These are phyloP conservation scores for Parapristionchus giblindavisi DNA, from an alignment of 2,888 invertebrate genomes.

Conservation along the genomic window DNA sequence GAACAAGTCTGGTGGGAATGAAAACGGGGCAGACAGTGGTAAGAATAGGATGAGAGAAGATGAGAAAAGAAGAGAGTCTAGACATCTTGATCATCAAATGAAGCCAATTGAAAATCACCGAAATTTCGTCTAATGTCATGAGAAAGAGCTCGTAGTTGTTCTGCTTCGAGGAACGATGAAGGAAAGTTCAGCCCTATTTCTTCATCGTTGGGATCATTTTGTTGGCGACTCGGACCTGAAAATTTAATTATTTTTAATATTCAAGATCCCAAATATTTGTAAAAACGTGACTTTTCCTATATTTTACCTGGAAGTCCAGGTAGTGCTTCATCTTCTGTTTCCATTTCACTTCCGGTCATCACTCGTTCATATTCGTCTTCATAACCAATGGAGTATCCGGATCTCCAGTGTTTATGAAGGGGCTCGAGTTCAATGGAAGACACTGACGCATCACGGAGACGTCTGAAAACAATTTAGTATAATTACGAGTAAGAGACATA, in stretches of 20 bases:
- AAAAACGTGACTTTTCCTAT: background rate
- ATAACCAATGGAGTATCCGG: constrained; percentile 45
- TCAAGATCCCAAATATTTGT: background rate
- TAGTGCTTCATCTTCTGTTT: constrained; percentile 56
- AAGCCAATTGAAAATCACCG: constrained; percentile 66
- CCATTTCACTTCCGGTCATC: constrained; percentile 42
- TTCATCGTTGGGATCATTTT: constrained; percentile 3
- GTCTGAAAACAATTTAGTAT: background rate
- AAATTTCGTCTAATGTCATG: constrained; percentile 54
- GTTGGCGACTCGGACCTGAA: constrained; percentile 7
- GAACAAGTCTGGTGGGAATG: too few relatives aligned
- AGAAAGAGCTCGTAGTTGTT: constrained; percentile 31
- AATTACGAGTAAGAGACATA: too few relatives aligned
- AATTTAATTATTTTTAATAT: background rate
- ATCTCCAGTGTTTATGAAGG: constrained; percentile 34
- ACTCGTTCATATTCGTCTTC: constrained; percentile 66
- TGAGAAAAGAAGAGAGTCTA: too few relatives aligned
- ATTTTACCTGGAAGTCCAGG: constrained; percentile 4
- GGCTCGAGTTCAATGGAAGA: constrained; percentile 33
- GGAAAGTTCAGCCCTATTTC: background rate
- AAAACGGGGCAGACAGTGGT: too few relatives aligned
- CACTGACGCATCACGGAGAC: constrained; percentile 20
- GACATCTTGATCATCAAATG: constrained; percentile 63
- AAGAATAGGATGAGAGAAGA: too few relatives aligned
- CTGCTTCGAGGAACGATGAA: background rate